Evolutionary conservation across 92 coral and sea anemone genomes (phyloP).

Genomic region (Meandrina meandrites): DNA sequence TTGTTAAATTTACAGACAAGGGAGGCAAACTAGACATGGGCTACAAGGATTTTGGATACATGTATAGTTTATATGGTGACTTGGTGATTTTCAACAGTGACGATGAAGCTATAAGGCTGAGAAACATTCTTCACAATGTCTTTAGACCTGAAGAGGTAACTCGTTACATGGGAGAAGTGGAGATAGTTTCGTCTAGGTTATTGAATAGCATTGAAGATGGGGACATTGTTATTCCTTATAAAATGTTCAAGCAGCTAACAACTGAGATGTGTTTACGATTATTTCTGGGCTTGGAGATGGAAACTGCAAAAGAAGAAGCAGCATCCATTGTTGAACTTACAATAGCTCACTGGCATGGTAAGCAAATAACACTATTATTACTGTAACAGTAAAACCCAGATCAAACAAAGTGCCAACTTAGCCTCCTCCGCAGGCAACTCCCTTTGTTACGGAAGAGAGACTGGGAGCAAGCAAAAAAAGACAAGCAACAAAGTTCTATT

Average conservation of each 20-base stretch:
- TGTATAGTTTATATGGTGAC: conserved; percentile 95
- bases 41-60: conserved; percentile 97
- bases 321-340: conserved; percentile 77
- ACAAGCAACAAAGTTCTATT: too few species aligned
- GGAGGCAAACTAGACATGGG: conserved; percentile 86
- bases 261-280: conserved; percentile 88
- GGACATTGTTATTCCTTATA: conserved; percentile 71
- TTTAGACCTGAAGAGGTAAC: conserved; percentile 81
- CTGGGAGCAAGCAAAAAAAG: too few species aligned
- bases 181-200: conserved; percentile 66
- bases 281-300: conserved; percentile 90
- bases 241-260: conserved; percentile 78
- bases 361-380: neutral
- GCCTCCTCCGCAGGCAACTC: too few species aligned
- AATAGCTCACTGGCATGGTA: conserved; percentile 98
- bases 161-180: conserved; percentile 71
- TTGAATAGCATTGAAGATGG: conserved; percentile 64
- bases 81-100: conserved; percentile 83
- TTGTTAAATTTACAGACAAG: conserved; percentile 57
- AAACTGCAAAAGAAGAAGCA: conserved; percentile 73
- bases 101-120: conserved; percentile 82
- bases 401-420: too few species aligned
- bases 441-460: too few species aligned
- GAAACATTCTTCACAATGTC: conserved; percentile 73
- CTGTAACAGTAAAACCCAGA: too few species aligned